Evolutionary conservation across 1,140 invertebrate species (phyloP).

Genomic region (Papilio polytes): DNA sequence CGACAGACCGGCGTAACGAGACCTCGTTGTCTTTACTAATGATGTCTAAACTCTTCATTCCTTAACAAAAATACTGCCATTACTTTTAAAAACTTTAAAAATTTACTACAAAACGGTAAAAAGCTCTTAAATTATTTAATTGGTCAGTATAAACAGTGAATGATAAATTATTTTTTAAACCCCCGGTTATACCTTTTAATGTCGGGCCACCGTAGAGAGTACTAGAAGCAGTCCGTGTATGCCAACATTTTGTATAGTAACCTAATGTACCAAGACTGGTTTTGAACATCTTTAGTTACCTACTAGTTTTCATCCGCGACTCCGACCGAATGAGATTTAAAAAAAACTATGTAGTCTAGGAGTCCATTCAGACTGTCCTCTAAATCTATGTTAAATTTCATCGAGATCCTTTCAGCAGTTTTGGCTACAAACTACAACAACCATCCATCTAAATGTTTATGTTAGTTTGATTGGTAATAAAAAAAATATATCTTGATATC

Average conservation of each 20-base stretch:
- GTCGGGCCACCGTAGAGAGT: background rate
- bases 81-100: conserved; percentile 9
- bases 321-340: too few species aligned
- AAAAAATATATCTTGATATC: background rate
- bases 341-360: too few species aligned
- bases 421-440: too few species aligned
- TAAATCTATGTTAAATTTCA: too few species aligned
- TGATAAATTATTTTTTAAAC: background rate
- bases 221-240: background rate
- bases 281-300: too few species aligned
- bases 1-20: conserved; percentile 28
- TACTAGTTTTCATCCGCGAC: too few species aligned
- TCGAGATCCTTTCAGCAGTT: too few species aligned
- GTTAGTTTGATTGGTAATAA: too few species aligned
- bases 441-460: too few species aligned
- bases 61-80: background rate
- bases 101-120: background rate
- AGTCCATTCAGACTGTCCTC: too few species aligned
- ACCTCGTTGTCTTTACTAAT: conserved; percentile 37
- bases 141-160: background rate
- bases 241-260: too few species aligned
- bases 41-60: conserved; percentile 32
- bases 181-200: background rate
- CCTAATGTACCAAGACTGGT: too few species aligned
- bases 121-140: background rate